Base-by-base conservation (phyloP, 2,113 vertebrate genomes). In the Opisthocomus hoazin region DNA sequence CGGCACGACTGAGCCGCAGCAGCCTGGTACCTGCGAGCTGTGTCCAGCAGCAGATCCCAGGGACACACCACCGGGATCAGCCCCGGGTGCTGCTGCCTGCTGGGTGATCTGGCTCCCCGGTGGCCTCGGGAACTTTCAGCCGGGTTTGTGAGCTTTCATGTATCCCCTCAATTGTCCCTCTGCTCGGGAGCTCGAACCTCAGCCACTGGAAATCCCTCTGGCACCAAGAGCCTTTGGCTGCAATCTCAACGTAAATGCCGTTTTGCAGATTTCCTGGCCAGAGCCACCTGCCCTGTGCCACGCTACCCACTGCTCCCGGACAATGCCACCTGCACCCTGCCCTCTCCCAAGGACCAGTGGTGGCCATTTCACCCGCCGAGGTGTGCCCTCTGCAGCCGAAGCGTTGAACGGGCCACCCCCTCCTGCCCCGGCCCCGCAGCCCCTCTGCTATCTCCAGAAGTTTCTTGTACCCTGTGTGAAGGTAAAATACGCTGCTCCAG, bases 301-400 rank as follows among this genome's bases (percentile, higher is more conserved):
- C 4, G 2, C 39, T 53, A 48, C 21, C 27, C 21, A 11, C 32
- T 66, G 41, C 43, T 82, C 9, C 37, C 0, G 6, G 43, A 30
- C 43, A 54, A 29, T 37, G 24, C 4, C 27, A 77, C 69, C 16
- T 15, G n/a, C 5, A 15, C 48, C 60, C 15, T 37, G 51, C 64
- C 36, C 75, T 41, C 10, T 84, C 84, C 91, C 95, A 97, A 93
- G 97, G 95, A 94, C 95, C 96, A 86, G 83, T 26, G 23, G 85
- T 98, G 97, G 96, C 93, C 97, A 97, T 96, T 98, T 98, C 95
- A 96, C 98, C 95, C 97, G 84, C 97, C 23, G 80, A 98, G 96
- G 97, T 97, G 97, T 96, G 95, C 97, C 95, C 83, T 76, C 64
- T 85, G 97, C 97, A 98, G 95, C 93, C 95, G 63, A 93, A 95